Evolutionary conservation across 2,113 vertebrate species (phyloP).

Genomic region (Pantherophis guttatus): DNA sequence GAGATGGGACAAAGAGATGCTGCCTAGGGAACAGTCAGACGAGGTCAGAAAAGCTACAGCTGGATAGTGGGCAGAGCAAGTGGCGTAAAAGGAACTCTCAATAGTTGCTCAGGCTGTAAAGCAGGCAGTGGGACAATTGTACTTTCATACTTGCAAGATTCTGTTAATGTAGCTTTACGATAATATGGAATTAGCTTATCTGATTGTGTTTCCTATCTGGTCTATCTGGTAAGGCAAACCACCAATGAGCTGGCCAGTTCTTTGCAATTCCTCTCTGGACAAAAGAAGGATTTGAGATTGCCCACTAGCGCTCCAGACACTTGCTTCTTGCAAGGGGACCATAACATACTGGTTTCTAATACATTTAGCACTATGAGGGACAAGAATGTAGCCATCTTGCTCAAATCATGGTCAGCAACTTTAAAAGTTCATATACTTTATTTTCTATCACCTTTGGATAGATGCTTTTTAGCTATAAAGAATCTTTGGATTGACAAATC

Average conservation of each 20-base stretch:
- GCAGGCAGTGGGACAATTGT: not conserved
- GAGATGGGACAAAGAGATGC: too few relatives aligned
- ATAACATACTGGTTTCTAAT: not conserved
- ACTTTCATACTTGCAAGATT: not conserved
- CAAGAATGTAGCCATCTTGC: not conserved
- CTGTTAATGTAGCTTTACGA: not conserved
- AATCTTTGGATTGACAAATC: not conserved
- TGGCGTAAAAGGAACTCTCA: not conserved
- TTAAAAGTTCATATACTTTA: not conserved
- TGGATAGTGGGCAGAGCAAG: not conserved
- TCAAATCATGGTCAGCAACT: not conserved
- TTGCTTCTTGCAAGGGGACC: not conserved
- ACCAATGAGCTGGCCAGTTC: not conserved
- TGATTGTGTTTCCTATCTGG: not conserved
- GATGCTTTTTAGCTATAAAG: not conserved
- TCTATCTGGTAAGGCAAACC: not conserved
- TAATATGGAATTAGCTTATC: not conserved
- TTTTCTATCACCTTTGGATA: not conserved
- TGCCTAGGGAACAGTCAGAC: too few relatives aligned
- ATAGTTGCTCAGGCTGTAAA: not conserved
- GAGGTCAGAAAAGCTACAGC: not conserved
- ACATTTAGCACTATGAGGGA: not conserved
- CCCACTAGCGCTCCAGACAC: not conserved
- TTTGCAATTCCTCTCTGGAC: not conserved
- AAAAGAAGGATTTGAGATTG: not conserved